Base-by-base conservation (phyloP, 2,797 vertebrate species). In the Muscicapa striata region DNA sequence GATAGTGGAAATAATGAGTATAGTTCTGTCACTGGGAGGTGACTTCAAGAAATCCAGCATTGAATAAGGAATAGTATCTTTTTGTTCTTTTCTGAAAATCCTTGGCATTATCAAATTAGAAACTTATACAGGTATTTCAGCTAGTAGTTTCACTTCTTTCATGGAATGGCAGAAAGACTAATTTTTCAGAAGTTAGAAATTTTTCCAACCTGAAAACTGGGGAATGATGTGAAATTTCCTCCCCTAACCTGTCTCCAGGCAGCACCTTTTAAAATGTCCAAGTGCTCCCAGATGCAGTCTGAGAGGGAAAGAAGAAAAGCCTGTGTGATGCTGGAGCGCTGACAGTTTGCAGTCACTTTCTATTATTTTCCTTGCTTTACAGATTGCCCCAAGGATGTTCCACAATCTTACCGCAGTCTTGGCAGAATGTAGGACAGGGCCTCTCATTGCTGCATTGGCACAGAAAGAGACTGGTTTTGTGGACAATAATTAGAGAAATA, bases 371-470 rank as follows among this genome's bases (percentile, higher is more conserved):
- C 13, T 57, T 76, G 87, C 91, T 73, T 74, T 70, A 51, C 69
- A 91, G 36, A 93, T 27, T 51, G 48, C 90, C 91, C 86, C 36
- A 17, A 87, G 91, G 70, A 75, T 91, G 57, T 70, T 91, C 62
- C 21, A 69, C 13, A 5, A 74, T 77, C 64, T 83, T 64, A 34
- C 54, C 63, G 87, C 92, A 80, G 43, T 80, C 64, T 77, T 89
- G 83, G 92, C 92, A 94, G 87, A 95, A 96, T 85, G 81, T 94
- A 94, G 95, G 94, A 81, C 87, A 93, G 54, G 9, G 5, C 34
- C 69, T 93, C 80, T 66, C 40, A 15, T 69, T 82, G 64, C 94
- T 82, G 74, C 83, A 63, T 14, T 84, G 82, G 59, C 61, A 61
- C 34, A n/a, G 20, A 38, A 67, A 81, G 62, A 93, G 17, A 23